Evolutionary conservation across 2,113 vertebrate species (phyloP), one percentile per base, ranked within the genome.

Genomic region (Columbina picui): DNA sequence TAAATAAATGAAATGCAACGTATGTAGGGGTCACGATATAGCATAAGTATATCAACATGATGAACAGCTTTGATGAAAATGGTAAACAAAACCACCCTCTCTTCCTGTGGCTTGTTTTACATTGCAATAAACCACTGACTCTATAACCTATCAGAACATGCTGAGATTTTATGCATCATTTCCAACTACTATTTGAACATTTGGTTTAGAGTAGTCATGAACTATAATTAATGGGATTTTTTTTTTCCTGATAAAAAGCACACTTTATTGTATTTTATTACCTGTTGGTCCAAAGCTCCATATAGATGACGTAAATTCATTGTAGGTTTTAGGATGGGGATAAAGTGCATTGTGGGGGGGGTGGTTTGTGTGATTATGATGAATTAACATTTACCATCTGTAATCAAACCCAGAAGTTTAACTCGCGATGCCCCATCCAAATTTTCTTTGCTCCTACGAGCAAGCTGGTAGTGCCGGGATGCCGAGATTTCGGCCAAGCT

Each of bases 81-180:
- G 86, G 78, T 88, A 94, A 96, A 96, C 88, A 88, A 96, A 96
- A 84, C 90, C 67, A 36, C 86, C 90, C 84, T 81, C 89, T 94
- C 84, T 97, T 96, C 93, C 95, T 97, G 93, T 94, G 93, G 92
- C 93, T 95, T 92, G 81, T 84, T 92, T 97, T 96, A 90, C 84
- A 91, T 73, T 70, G 73, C 78, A 96, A 93, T 90, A 94, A 93
- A 97, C 92, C 93, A 96, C 93, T 80, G 79, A 93, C 88, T 96
- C 96, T 95, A 95, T 91, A 96, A 89, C 95, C 94, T 96, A 96
- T 96, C 94, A 95, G 93, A 96, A 92, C 91, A 94, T 93, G 91
- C 96, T 96, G 96, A 88, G 68, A 84, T 94, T 67, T 89, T 89
- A 92, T 91, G 84, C 69, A 83, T 77, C 89, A 83, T 76, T 93